phyloP scores from a whole-genome alignment of 2,888 invertebrate genomes.

The Suillia variegata region DNA sequence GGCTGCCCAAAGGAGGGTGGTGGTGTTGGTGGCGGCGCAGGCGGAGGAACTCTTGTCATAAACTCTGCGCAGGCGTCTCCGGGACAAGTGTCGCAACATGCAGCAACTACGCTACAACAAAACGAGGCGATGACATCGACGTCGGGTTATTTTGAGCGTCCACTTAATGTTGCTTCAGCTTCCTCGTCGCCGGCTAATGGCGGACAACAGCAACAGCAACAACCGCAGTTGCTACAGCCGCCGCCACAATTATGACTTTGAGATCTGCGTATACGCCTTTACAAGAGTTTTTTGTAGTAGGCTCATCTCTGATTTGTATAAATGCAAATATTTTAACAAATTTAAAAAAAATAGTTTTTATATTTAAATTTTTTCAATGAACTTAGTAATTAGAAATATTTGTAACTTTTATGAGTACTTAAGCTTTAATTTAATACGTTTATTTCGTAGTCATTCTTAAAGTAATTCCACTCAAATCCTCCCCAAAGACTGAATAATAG shows the following conservation, averaged over 20 bases:
- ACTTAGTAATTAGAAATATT: too few relatives aligned
- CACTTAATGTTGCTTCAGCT: too few relatives aligned
- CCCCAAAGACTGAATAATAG: too few relatives aligned
- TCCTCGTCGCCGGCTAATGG: too few relatives aligned
- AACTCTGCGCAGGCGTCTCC: constrained; percentile 43
- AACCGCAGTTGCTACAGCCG: background rate
- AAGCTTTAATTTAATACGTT: too few relatives aligned
- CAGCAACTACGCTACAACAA: constrained; percentile 23
- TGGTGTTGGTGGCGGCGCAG: constrained; percentile 38
- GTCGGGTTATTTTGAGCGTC: constrained; percentile 39
- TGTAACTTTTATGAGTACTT: too few relatives aligned
- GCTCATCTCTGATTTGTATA: background rate
- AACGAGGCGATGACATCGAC: constrained; percentile 31
- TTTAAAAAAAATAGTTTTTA: too few relatives aligned
- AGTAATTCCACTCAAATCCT: too few relatives aligned
- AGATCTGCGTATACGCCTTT: constrained; percentile 58
- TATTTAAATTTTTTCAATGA: too few relatives aligned
- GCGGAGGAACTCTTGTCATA: constrained; percentile 33
- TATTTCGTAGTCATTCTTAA: too few relatives aligned
- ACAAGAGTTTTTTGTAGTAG: constrained; percentile 56
- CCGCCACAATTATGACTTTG: constrained; percentile 41
- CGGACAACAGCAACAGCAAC: background rate
- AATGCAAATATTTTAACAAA: background rate
- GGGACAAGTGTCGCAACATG: constrained; percentile 41
- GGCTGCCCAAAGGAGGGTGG: constrained; percentile 57